phyloP scores from a whole-genome alignment of 2,888 invertebrate species.

The Timandra comae region DNA sequence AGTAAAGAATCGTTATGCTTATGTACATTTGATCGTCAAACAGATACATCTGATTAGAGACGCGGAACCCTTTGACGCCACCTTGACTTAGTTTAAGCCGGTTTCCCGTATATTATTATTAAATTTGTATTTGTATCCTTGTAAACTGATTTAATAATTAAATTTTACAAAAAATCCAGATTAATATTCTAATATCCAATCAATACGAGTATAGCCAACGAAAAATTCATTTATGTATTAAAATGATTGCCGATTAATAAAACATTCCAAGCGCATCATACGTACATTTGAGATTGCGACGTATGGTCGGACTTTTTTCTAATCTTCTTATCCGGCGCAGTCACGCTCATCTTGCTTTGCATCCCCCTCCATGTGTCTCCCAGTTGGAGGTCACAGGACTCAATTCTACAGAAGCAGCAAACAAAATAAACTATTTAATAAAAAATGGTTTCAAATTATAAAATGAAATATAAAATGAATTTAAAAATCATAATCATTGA shows the following conservation, averaged over 20 bases:
- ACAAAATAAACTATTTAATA: slow-evolving; percentile 61
- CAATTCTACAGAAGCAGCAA: slow-evolving; percentile 85
- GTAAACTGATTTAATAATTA: no score
- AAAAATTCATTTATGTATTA: slow-evolving; percentile 21
- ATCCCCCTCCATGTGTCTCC: slow-evolving; percentile 84
- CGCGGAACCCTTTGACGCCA: no score
- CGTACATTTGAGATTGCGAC: slow-evolving; percentile 81
- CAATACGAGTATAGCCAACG: no score
- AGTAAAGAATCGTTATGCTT: no score
- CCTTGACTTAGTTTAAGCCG: no score
- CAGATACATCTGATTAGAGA: no score
- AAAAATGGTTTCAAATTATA: slow-evolving; percentile 33
- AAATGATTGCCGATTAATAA: slow-evolving; percentile 34
- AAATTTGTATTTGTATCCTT: no score
- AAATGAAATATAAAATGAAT: no score
- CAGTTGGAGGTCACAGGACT: slow-evolving; percentile 90
- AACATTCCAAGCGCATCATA: slow-evolving; percentile 59
- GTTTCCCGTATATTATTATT: no score
- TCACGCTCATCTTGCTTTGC: slow-evolving; percentile 91
- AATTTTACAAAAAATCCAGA: no score
- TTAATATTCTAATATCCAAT: no score
- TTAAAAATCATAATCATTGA: slow-evolving; percentile 24
- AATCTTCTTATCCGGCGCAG: slow-evolving; percentile 81
- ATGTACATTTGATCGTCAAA: no score
- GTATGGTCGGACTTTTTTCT: slow-evolving; percentile 83